Evolutionary conservation across 2,113 vertebrate genomes (phyloP), one percentile per base, ranked within the genome.

Genomic region (Chaenocephalus aceratus): DNA sequence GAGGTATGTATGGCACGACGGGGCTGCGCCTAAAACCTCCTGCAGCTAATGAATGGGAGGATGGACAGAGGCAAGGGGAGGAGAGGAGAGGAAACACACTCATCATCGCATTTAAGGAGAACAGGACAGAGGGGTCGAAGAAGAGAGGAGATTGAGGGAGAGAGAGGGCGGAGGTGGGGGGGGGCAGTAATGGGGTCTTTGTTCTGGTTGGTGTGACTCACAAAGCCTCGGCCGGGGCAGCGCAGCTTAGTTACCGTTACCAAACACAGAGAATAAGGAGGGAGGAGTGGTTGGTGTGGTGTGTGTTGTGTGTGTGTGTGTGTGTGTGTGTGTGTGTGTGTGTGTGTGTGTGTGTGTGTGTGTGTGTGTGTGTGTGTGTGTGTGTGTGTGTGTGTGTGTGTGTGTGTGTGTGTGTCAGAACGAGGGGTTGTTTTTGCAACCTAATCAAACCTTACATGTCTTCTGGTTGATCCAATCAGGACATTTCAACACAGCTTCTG

Each of bases 131-230:
- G 36, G 45, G 72, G 67, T 77, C 15, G 74, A 72, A 59, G 77
- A 77, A 52, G 74, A 87, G 78, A 65, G 69, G 63, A 45, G 62
- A 53, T 53, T 62, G 46, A 69, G 73, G 79, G 84, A 65, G 51
- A 36, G 45, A 21, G 66, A 30, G 44, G 5, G 58, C 3, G 57
- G 3, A 21, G 26, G 75, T 11, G 36, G 6, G 53, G 53, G 57
- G n/a, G 3, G 18, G 30, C 77, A 83, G 91, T 91, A 92, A 92
- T 91, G 77, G 91, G 78, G 73, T 86, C 89, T 94, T 94, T 94
- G 92, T 94, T 92, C 79, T 94, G 87, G 74, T 84, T 91, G 87
- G 87, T 83, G 88, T 88, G 92, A 90, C 86, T 88, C 92, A 86
- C 83, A 90, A 88, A 92, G 92, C 61, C 60, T 77, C 72, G 34